These are phyloP conservation scores for Fringilla coelebs DNA, from an alignment of 2,797 vertebrate genomes.

Conservation along the genomic window DNA sequence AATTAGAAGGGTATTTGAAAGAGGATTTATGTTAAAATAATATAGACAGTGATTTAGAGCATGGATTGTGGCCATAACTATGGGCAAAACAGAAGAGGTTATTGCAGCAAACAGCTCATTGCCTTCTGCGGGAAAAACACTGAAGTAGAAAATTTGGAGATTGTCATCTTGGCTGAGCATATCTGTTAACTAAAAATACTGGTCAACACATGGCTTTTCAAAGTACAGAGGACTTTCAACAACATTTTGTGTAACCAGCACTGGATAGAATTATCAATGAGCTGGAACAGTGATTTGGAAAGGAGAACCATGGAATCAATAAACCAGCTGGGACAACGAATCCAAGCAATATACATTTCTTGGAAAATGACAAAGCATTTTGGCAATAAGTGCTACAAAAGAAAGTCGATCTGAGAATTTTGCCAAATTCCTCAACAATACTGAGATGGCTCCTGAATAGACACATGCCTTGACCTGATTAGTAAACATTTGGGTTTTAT, in stretches of 20 bases:
- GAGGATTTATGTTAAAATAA: slow-evolving; percentile 62
- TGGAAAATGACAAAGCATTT: slow-evolving; percentile 67
- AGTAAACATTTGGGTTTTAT: slow-evolving; percentile 23
- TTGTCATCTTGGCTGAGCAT: slow-evolving; percentile 52
- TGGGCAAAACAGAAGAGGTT: slow-evolving; percentile 63
- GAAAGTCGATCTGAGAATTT: slow-evolving; percentile 18
- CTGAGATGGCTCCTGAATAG: slow-evolving; percentile 8
- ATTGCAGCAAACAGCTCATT: slow-evolving; percentile 65
- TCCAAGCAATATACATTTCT: slow-evolving; percentile 66
- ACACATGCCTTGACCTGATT: slow-evolving; percentile 10
- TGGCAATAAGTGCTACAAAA: slow-evolving; percentile 45
- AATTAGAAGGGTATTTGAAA: slow-evolving; percentile 63
- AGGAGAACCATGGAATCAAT: slow-evolving; percentile 44
- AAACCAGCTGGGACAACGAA: slow-evolving; percentile 37
- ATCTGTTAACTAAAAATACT: slow-evolving; percentile 58
- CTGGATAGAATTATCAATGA: slow-evolving; percentile 50
- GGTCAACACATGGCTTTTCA: slow-evolving; percentile 61
- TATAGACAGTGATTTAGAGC: slow-evolving; percentile 68
- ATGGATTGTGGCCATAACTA: slow-evolving; percentile 61
- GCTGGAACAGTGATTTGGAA: slow-evolving; percentile 66
- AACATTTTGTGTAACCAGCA: slow-evolving; percentile 12
- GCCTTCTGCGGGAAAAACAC: slow-evolving; percentile 42
- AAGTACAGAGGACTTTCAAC: slow-evolving; percentile 59
- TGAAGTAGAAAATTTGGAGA: slow-evolving; percentile 53
- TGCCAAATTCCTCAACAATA: slow-evolving; percentile 10